Evolutionary conservation across 2,888 invertebrate species (phyloP), one percentile per base, ranked within the genome.

Genomic region (Pristionchus arcanus): DNA sequence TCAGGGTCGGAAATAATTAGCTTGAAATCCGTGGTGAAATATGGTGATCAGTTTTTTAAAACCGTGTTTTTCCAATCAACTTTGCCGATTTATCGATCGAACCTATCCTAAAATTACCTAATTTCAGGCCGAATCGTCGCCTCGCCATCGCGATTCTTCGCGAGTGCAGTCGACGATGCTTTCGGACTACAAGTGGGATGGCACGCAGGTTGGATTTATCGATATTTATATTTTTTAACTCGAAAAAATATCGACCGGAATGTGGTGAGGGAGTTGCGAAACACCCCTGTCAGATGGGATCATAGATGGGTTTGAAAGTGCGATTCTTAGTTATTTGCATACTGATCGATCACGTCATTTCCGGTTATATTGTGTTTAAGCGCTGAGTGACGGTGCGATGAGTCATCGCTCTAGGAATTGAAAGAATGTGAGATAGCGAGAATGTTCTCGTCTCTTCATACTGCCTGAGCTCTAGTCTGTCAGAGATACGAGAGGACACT

Each of bases 121-220:
- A 87, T 68, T 87, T 28, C 91, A 90, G 81, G 90, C 89, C 5
- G 92, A 91, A 25, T 90, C 90, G 42, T 89, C 68, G 68, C 85
- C 86, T 25, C 90, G 94, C 34, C 92, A 92, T n/a, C 92, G 94
- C 53, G 94, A 94, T 90, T 92, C 92, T n/a, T 92, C 92, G 28
- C 92, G 93, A 71, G 92, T 93, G 28, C 92, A 92, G 34, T 93
- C 93, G 4, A 92, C 92, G 88, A 87, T 90, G 74, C 90, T 94
- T 15, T 91, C 92, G 90, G 94, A 94, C 71, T 94, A 94, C 91
- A 94, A 93, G 86, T 92, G 92, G 91, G 93, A 94, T 66, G 92
- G 91, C 55, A 91, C 86, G 16, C 84, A 59, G 66, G 86, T n/a
- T 19, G 63, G 34, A 37, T 13, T 83, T 55, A 21, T 87, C 34